These are phyloP conservation scores for Brachylomia viminalis DNA, from an alignment of 2,888 invertebrate genomes.

Conservation along the genomic window DNA sequence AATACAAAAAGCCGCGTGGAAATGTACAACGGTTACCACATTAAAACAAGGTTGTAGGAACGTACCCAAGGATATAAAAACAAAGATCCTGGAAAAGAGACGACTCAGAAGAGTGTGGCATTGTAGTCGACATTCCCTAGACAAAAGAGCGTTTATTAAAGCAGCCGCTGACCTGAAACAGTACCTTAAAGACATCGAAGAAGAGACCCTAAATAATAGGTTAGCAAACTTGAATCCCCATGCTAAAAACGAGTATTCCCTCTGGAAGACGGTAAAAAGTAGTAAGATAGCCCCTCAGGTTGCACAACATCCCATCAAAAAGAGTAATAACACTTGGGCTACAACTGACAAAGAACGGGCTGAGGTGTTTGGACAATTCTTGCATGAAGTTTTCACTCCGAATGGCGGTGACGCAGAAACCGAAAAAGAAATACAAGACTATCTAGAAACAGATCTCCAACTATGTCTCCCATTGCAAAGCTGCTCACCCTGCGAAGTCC, in stretches of 20 bases:
- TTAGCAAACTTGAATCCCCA: not conserved
- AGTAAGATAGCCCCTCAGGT: not conserved
- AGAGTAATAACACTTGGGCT: not conserved
- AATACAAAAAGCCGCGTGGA: not conserved
- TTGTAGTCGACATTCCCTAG: not conserved
- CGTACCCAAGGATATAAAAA: not conserved
- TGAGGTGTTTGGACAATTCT: too few species aligned
- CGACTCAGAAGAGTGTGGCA: not conserved
- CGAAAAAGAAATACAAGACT: too few species aligned
- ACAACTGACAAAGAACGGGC: too few species aligned
- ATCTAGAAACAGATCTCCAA: too few species aligned
- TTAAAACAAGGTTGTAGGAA: not conserved
- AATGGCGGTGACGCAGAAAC: too few species aligned
- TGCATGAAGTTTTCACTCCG: too few species aligned
- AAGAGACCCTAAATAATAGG: not conserved
- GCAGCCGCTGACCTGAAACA: not conserved
- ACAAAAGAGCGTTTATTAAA: not conserved
- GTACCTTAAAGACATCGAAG: not conserved
- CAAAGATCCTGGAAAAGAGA: not conserved
- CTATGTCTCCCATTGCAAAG: too few species aligned
- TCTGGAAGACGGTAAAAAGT: not conserved
- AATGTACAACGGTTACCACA: not conserved
- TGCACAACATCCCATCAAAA: conserved; percentile 8
- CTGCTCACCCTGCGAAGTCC: too few species aligned
- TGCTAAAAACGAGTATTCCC: not conserved